Evolutionary conservation across 2,888 invertebrate genomes (phyloP), one percentile per base, ranked within the genome.

Genomic region (Tribolium freemani): DNA sequence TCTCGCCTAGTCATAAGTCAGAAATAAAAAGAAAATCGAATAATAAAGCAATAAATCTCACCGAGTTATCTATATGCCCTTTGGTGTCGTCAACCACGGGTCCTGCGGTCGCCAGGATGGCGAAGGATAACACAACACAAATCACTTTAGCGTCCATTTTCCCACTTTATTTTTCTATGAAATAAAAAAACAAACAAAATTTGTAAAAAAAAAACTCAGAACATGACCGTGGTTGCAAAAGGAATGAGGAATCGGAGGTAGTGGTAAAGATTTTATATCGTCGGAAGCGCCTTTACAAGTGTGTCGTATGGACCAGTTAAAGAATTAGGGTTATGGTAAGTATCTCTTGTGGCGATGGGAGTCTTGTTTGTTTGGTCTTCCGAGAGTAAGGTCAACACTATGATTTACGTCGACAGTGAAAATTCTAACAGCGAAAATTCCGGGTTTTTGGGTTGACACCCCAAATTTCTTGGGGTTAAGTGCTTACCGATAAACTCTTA

Each of bases 251-350:
- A 76, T 45, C 61, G 75, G 78, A 77, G 80, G 80, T 80, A 81
- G 83, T 81, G 81, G 84, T 81, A 85, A 64, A 83, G 82, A 83
- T 84, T 86, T 85, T 86, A 86, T 86, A 86, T 84, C 83, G 74
- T 78, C 81, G 79, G 77, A 76, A 78, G 74, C 74, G 78, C 78
- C 79, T 79, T 79, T 82, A 80, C 83, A 84, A 86, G 85, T 86
- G 78, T 86, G 86, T 85, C 86, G 83, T 81, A 83, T 85, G 84
- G 86, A 86, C 86, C 85, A 85, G 86, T 84, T 84, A 76, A 77
- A 78, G 85, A 85, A 86, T 83, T 84, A 85, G 85, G 85, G 85
- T 86, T 85, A 86, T 79, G 76, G 79, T 75, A 72, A 63, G 68
- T 76, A 74, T 73, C 66, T 72, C 75, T 74, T 71, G 71, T 57